Percentiles rank a stretch among this genome's conserved stretches.
These are phyloP conservation scores for Dendrocincla tyrannina DNA, from an alignment of 2,797 vertebrate genomes.

Conservation along the genomic window DNA sequence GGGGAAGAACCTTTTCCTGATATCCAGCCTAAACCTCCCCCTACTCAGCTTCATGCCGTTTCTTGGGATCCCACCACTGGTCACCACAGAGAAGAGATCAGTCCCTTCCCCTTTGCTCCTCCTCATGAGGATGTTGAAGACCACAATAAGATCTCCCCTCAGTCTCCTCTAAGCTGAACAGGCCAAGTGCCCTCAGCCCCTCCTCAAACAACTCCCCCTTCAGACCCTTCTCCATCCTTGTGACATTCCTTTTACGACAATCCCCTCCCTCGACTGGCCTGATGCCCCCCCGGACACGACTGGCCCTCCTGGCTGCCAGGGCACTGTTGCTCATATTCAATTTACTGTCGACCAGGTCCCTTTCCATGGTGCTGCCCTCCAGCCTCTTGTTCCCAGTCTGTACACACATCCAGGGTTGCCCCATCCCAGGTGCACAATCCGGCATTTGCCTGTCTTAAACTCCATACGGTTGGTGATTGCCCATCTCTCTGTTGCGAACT, in stretches of 20 bases:
- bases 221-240: not conserved
- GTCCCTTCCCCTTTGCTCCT: not conserved
- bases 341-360: not conserved
- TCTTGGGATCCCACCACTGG: not conserved
- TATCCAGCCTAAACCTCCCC: not conserved
- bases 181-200: not conserved
- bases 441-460: not conserved
- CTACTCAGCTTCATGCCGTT: too few relatives aligned
- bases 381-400: not conserved
- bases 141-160: not conserved
- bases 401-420: accelerated
- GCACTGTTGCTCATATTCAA: not conserved
- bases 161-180: not conserved
- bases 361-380: not conserved
- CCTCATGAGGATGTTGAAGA: not conserved
- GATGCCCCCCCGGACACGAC: not conserved
- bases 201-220: not conserved
- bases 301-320: not conserved
- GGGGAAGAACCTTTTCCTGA: not conserved
- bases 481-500: not conserved
- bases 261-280: not conserved
- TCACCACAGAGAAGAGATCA: not conserved
- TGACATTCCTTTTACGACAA: not conserved
- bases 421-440: not conserved
- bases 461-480: not conserved